These are phyloP conservation scores for Ostrea edulis DNA, from an alignment of 1,140 invertebrate genomes.

Conservation along the genomic window DNA sequence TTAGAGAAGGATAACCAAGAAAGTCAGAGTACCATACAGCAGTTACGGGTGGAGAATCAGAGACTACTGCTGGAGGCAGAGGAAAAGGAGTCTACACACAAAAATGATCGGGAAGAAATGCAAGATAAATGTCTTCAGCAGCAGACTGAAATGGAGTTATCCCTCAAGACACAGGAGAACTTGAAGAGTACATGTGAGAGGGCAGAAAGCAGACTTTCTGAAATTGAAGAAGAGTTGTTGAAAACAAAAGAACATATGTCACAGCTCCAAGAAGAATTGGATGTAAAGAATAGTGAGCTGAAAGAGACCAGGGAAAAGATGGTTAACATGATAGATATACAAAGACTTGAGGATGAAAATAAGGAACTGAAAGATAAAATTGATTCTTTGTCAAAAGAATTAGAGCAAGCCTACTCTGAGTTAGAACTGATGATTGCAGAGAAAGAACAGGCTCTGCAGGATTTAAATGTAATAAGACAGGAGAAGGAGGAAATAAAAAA, in stretches of 20 bases:
- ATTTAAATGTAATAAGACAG: constrained; percentile 41
- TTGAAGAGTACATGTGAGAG: background rate
- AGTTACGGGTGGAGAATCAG: constrained; percentile 30
- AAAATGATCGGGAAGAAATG: constrained; percentile 30
- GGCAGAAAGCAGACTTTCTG: background rate
- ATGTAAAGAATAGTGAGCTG: background rate
- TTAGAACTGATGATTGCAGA: constrained; percentile 44
- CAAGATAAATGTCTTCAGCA: constrained; percentile 16
- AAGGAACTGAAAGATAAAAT: constrained; percentile 29
- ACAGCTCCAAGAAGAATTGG: background rate
- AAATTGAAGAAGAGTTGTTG: constrained; percentile 43
- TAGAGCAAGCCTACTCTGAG: constrained; percentile 41
- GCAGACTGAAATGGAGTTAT: background rate
- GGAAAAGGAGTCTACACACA: constrained; percentile 15
- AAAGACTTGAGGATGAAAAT: constrained; percentile 18
- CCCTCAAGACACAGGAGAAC: background rate
- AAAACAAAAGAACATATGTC: background rate
- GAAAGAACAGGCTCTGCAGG: constrained; percentile 47
- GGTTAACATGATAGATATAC: background rate
- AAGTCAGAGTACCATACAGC: constrained; percentile 41
- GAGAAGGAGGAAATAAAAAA: constrained; percentile 22
- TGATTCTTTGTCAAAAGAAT: background rate
- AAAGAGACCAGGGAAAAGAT: constrained; percentile 9
- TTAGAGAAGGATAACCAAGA: constrained; percentile 48
- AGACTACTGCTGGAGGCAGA: constrained; percentile 46